These are phyloP conservation scores for Dendropsophus ebraccatus DNA, from an alignment of 2,113 vertebrate genomes.

Conservation along the genomic window DNA sequence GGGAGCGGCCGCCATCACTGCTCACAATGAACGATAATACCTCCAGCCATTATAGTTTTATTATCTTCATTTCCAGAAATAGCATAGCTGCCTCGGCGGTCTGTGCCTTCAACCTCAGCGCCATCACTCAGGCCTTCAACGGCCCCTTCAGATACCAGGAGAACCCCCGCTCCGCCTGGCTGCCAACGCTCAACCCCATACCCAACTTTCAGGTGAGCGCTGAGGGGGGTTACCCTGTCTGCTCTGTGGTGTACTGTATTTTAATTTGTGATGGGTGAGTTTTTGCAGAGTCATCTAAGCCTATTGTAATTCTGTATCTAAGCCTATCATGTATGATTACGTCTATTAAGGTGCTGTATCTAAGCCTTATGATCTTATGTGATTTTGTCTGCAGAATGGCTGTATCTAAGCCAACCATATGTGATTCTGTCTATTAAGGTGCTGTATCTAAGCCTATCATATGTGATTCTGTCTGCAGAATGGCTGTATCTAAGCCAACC, in stretches of 20 bases:
- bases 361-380: not conserved
- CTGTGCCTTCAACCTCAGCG: conserved; percentile 97
- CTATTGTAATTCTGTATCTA: too few species aligned
- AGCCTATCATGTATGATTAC: not conserved
- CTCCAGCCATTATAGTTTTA: not conserved
- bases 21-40: not conserved
- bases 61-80: conserved; percentile 77
- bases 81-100: conserved; percentile 96
- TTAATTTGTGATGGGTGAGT: not conserved
- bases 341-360: not conserved
- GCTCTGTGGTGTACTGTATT: not conserved
- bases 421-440: not conserved
- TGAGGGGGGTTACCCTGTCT: not conserved
- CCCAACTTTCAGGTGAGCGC: conserved; percentile 90
- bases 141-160: conserved; percentile 96
- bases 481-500: too few species aligned
- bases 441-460: not conserved
- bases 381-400: too few species aligned
- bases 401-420: not conserved
- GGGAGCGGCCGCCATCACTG: not conserved
- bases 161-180: conserved; percentile 95
- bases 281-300: not conserved
- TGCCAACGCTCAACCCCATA: conserved; percentile 90
- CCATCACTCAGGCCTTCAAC: conserved; percentile 94
- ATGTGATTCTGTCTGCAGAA: too few species aligned